Conservation (phyloP, 2,888 invertebrate genomes). For the Crepidodera aurea region DNA sequence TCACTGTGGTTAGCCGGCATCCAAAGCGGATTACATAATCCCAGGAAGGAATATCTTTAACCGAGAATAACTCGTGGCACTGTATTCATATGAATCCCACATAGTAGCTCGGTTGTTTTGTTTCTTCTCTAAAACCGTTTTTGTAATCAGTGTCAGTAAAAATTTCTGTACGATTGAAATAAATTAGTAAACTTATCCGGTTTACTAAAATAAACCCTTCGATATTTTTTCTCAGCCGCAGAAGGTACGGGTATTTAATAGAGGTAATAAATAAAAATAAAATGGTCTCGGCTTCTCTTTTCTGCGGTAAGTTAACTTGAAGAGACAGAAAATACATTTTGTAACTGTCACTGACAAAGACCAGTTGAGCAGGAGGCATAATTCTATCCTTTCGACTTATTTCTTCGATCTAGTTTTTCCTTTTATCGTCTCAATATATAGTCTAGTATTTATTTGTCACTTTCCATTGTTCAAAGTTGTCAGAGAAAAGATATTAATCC, state of each 20-base stretch:
- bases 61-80: too few species aligned
- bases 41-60: too few species aligned
- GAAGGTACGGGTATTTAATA: conserved; percentile 35
- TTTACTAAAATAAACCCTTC: conserved; percentile 26
- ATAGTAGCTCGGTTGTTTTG: too few species aligned
- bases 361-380: conserved; percentile 39
- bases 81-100: too few species aligned
- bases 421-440: conserved; percentile 27
- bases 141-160: not conserved
- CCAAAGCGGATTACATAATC: too few species aligned
- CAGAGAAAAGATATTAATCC: conserved; percentile 31
- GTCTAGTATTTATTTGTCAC: conserved; percentile 38
- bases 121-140: too few species aligned
- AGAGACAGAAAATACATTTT: conserved; percentile 46
- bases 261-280: conserved; percentile 42
- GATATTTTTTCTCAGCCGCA: conserved; percentile 32
- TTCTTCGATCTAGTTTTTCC: conserved; percentile 19
- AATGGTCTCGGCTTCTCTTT: conserved; percentile 42
- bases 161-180: conserved; percentile 19
- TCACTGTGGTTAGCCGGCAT: too few species aligned
- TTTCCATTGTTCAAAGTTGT: conserved; percentile 33
- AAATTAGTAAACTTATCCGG: conserved; percentile 23
- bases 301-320: conserved; percentile 43
- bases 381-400: conserved; percentile 36
- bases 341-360: conserved; percentile 46